phyloP scores from a whole-genome alignment of 2,113 vertebrate species.

The Acrocephalus arundinaceus region DNA sequence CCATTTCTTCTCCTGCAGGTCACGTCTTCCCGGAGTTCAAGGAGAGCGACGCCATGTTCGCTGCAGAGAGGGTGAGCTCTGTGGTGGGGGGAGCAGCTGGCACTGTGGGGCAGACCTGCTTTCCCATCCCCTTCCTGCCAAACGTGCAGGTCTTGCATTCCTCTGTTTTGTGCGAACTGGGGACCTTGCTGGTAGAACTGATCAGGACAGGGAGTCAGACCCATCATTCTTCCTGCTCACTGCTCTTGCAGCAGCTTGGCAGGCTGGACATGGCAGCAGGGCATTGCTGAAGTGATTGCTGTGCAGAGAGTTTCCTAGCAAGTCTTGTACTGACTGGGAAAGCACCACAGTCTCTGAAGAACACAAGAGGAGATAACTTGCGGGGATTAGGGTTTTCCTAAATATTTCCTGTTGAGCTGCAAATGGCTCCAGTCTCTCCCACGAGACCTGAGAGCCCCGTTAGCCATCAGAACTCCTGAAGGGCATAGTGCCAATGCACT shows the following conservation, averaged over 20 bases:
- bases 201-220: background rate
- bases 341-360: background rate
- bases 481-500: fast-evolving
- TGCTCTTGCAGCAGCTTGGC: background rate
- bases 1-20: slow-evolving; percentile 69
- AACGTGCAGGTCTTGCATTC: background rate
- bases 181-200: background rate
- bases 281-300: background rate
- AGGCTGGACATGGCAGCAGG: background rate
- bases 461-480: background rate
- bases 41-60: slow-evolving; percentile 98
- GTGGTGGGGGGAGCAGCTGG: background rate
- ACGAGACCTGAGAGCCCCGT: background rate
- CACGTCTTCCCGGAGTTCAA: slow-evolving; percentile 97
- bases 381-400: background rate
- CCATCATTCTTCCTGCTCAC: background rate
- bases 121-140: background rate
- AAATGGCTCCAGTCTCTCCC: background rate
- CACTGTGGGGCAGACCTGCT: background rate
- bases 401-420: background rate
- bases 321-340: background rate
- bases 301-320: background rate
- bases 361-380: fast-evolving
- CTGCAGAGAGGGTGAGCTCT: slow-evolving; percentile 89
- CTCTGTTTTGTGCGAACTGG: fast-evolving